These are phyloP conservation scores for Neuroscelio doddi DNA, from an alignment of 2,888 invertebrate genomes.

Conservation along the genomic window DNA sequence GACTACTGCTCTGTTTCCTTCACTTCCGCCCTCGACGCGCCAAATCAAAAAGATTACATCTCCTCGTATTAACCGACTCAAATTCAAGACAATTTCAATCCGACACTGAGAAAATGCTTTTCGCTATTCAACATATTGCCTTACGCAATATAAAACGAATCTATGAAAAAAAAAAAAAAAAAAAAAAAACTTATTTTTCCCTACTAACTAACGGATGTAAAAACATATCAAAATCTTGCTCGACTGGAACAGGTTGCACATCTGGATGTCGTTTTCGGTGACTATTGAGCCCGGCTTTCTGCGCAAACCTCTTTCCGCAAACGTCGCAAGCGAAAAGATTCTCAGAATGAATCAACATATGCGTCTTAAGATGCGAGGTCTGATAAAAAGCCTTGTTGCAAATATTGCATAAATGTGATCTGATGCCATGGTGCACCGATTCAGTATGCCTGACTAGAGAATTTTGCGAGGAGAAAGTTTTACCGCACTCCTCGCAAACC, in stretches of 20 bases:
- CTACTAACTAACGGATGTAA: neutral
- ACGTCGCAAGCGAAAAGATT: constrained; percentile 52
- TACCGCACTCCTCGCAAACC: constrained; percentile 35
- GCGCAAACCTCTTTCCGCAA: constrained; percentile 57
- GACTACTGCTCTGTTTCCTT: no score
- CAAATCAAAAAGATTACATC: no score
- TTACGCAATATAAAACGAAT: no score
- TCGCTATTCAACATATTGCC: no score
- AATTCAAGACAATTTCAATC: no score
- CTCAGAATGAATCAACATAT: constrained; percentile 47
- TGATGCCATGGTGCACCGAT: constrained; percentile 53
- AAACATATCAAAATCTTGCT: constrained; percentile 54
- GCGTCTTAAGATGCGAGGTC: constrained; percentile 62
- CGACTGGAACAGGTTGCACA: constrained; percentile 3
- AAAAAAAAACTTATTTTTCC: neutral
- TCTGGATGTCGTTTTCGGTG: constrained; percentile 36
- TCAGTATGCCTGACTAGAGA: neutral
- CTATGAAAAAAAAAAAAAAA: neutral
- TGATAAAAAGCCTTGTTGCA: constrained; percentile 61
- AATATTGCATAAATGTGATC: constrained; percentile 56
- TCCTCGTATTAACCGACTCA: no score
- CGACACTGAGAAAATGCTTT: no score
- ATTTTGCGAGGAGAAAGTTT: constrained; percentile 18
- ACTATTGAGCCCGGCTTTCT: constrained; percentile 36
- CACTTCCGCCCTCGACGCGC: no score